These are phyloP conservation scores for Epirrita christyi DNA, from an alignment of 2,888 invertebrate genomes.

Conservation along the genomic window DNA sequence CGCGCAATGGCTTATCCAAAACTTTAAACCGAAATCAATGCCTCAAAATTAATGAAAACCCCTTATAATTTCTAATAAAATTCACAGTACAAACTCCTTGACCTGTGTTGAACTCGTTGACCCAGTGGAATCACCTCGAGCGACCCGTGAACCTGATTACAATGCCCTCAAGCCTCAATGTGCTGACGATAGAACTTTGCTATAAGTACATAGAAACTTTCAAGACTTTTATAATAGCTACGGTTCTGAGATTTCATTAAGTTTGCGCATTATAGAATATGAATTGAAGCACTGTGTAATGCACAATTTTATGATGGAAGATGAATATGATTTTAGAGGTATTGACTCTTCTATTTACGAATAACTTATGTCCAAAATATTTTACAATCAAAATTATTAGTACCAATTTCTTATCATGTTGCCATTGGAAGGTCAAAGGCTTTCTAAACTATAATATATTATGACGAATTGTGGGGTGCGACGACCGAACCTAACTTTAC, in stretches of 20 bases:
- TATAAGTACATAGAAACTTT: slow-evolving; percentile 1
- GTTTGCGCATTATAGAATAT: not conserved
- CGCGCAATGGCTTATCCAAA: too few relatives aligned
- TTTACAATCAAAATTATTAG: not conserved
- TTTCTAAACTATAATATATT: not conserved
- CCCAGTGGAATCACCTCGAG: slow-evolving; percentile 61
- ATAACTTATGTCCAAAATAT: not conserved
- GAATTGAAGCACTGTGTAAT: not conserved
- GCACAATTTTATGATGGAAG: not conserved
- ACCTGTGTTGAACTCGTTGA: slow-evolving; percentile 67
- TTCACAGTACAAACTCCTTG: slow-evolving; percentile 46
- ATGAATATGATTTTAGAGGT: not conserved
- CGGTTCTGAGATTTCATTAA: not conserved
- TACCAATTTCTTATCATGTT: not conserved
- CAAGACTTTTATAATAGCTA: not conserved
- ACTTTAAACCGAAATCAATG: too few relatives aligned
- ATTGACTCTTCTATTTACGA: not conserved
- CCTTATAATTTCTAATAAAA: slow-evolving; percentile 24
- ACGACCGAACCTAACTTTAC: slow-evolving; percentile 16
- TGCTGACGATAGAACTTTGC: slow-evolving; percentile 51
- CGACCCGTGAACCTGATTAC: slow-evolving; percentile 48
- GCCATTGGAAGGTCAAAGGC: slow-evolving; percentile 1
- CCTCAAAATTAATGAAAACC: slow-evolving; percentile 10
- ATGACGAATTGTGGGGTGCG: slow-evolving; percentile 4
- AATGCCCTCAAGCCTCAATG: slow-evolving; percentile 53